Conservation (phyloP, 2,888 invertebrate genomes). For the Osedax frankpressi region DNA sequence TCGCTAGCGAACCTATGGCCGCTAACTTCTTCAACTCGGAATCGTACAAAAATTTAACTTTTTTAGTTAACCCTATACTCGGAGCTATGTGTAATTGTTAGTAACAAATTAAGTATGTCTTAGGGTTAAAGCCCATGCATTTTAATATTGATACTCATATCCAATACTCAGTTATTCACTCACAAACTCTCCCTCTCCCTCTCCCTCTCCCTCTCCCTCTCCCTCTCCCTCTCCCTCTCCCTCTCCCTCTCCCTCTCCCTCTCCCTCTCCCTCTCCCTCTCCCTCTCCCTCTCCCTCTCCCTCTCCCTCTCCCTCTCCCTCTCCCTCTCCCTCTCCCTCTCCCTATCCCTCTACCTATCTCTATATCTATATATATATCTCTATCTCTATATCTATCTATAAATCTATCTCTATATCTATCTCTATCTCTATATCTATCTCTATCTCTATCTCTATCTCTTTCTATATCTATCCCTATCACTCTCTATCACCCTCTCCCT, state of each 20-base stretch:
- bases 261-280: neutral
- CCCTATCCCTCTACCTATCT: no score
- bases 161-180: no score
- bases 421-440: no score
- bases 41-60: constrained; percentile 22
- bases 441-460: no score
- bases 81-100: constrained; percentile 26
- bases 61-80: constrained; percentile 21
- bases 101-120: no score
- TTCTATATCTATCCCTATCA: no score
- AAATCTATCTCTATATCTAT: neutral
- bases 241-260: neutral
- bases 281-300: neutral
- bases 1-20: constrained; percentile 27
- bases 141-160: no score
- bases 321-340: neutral
- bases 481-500: no score
- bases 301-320: neutral
- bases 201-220: neutral
- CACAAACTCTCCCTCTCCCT: constrained; percentile 37
- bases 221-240: neutral
- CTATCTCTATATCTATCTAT: neutral
- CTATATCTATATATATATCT: neutral
- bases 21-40: constrained; percentile 26
- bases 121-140: no score